Evolutionary conservation across 2,113 vertebrate genomes (phyloP).

Genomic region (Motacilla tschutschensis): DNA sequence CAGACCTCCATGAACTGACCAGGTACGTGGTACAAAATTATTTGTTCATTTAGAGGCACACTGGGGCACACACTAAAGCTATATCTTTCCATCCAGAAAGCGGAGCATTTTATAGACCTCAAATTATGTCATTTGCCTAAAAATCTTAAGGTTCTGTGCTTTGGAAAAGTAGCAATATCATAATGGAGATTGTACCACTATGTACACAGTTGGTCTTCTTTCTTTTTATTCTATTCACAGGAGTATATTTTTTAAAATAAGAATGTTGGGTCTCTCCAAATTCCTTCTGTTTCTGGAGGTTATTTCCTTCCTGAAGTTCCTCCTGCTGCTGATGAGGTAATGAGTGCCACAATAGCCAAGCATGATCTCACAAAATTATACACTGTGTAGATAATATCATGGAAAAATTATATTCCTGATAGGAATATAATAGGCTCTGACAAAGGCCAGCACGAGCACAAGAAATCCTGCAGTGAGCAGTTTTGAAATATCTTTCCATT

Average conservation of each 20-base stretch:
- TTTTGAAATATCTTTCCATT: not conserved
- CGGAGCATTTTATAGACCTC: not conserved
- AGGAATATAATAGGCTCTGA: not conserved
- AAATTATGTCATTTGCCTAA: not conserved
- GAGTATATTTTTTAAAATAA: not conserved
- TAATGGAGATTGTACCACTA: not conserved
- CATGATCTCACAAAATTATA: not conserved
- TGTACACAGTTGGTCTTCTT: not conserved
- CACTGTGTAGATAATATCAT: not conserved
- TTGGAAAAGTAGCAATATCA: not conserved
- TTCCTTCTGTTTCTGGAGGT: not conserved
- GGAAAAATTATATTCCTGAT: not conserved
- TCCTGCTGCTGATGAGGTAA: not conserved
- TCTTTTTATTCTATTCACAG: not conserved
- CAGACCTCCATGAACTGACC: fast-evolving
- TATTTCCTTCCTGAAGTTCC: not conserved
- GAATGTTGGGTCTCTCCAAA: not conserved
- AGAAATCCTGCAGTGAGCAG: not conserved
- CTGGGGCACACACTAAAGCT: not conserved
- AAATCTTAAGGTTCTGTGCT: not conserved
- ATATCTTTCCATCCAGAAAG: not conserved
- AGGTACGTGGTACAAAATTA: fast-evolving
- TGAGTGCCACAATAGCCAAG: not conserved
- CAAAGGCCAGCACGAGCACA: not conserved
- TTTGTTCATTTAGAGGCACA: not conserved